Conservation (phyloP, 2,113 vertebrate species). For the Colaptes auratus region DNA sequence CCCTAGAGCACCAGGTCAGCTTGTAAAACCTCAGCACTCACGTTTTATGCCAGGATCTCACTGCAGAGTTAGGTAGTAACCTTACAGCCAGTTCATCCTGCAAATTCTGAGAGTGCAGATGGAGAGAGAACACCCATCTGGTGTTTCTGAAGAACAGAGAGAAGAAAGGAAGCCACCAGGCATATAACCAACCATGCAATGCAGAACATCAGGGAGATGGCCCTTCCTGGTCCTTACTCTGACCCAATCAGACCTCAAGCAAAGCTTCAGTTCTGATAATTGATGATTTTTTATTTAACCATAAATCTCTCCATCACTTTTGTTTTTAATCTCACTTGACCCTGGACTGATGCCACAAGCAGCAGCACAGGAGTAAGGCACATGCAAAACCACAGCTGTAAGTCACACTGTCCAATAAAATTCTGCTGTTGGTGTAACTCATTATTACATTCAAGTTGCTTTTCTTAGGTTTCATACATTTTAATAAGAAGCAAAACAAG, state of each 20-base stretch:
- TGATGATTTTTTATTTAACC: neutral
- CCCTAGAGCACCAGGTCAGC: neutral
- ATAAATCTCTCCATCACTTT: neutral
- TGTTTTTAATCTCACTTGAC: neutral
- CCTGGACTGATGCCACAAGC: neutral
- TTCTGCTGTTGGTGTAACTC: neutral
- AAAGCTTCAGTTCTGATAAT: neutral
- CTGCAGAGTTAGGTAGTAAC: neutral
- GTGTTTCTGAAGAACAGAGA: neutral
- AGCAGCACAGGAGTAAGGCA: neutral
- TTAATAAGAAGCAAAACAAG: neutral
- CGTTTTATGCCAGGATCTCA: neutral
- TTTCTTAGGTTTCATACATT: neutral
- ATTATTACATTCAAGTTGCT: neutral
- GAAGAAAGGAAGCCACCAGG: neutral
- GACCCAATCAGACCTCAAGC: neutral
- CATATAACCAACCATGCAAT: neutral
- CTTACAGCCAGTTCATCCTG: neutral
- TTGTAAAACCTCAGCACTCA: neutral
- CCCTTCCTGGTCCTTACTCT: neutral
- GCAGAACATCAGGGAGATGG: neutral
- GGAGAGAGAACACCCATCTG: neutral
- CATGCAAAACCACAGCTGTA: neutral
- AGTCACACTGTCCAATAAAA: neutral
- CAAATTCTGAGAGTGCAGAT: neutral